Evolutionary conservation across 2,888 invertebrate species (phyloP).

Genomic region (Lasius fuliginosus): DNA sequence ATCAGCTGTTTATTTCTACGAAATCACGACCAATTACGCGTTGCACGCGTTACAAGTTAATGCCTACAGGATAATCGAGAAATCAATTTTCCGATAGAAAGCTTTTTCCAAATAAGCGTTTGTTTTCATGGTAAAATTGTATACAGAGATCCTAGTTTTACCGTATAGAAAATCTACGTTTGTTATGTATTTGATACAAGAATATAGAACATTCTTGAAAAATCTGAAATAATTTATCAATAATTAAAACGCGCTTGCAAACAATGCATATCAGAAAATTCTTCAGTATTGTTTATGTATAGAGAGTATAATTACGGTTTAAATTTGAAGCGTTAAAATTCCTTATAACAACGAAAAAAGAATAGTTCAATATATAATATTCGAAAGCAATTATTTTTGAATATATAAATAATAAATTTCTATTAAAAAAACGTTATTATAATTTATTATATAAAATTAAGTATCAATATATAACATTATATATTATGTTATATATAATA

Average conservation of each 20-base stretch:
- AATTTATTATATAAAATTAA: not conserved
- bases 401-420: not conserved
- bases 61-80: not conserved
- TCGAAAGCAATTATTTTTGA: not conserved
- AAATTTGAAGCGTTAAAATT: not conserved
- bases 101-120: not conserved
- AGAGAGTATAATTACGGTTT: not conserved
- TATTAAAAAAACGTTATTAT: not conserved
- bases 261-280: not conserved
- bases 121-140: not conserved
- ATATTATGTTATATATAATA: too few relatives aligned
- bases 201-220: not conserved
- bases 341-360: not conserved
- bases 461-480: too few relatives aligned
- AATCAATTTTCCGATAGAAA: not conserved
- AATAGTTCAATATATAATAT: not conserved
- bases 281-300: not conserved
- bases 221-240: not conserved
- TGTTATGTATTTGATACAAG: not conserved
- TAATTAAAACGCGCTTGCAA: not conserved
- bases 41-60: constrained; percentile 2
- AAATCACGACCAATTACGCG: not conserved
- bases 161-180: not conserved
- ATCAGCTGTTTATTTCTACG: not conserved
- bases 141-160: not conserved